phyloP scores from a whole-genome alignment of 2,888 invertebrate genomes.

The Doris montereyensis region DNA sequence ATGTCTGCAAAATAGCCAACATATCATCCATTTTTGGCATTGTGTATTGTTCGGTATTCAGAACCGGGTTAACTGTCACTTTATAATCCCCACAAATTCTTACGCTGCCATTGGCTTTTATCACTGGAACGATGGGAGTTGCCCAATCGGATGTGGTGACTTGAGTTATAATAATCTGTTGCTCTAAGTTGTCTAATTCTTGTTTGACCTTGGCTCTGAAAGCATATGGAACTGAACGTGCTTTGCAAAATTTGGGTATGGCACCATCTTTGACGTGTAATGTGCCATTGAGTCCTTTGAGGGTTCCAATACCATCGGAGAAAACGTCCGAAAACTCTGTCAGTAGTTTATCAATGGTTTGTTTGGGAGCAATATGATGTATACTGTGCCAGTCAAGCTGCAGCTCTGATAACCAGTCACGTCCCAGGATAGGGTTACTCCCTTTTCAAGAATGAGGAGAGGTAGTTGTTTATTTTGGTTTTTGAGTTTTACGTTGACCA shows the following conservation, averaged over 20 bases:
- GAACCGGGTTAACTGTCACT: neutral
- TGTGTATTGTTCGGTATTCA: slow-evolving; percentile 8
- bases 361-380: too few species aligned
- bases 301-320: too few species aligned
- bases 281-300: too few species aligned
- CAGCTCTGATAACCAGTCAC: neutral
- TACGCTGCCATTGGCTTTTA: slow-evolving; percentile 5
- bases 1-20: slow-evolving; percentile 35
- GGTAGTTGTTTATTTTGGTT: neutral
- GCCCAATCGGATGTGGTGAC: neutral
- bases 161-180: neutral
- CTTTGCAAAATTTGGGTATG: neutral
- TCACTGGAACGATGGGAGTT: neutral
- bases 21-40: slow-evolving; percentile 29
- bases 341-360: too few species aligned
- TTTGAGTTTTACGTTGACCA: neutral
- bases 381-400: neutral
- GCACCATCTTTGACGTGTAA: neutral
- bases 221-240: too few species aligned
- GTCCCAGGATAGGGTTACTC: neutral
- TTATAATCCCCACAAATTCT: slow-evolving; percentile 14
- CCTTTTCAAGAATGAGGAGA: neutral
- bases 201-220: too few species aligned
- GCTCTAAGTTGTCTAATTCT: neutral
- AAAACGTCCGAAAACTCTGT: too few species aligned